phyloP scores from a whole-genome alignment of 2,113 vertebrate genomes.

The Phrynosoma platyrhinos region DNA sequence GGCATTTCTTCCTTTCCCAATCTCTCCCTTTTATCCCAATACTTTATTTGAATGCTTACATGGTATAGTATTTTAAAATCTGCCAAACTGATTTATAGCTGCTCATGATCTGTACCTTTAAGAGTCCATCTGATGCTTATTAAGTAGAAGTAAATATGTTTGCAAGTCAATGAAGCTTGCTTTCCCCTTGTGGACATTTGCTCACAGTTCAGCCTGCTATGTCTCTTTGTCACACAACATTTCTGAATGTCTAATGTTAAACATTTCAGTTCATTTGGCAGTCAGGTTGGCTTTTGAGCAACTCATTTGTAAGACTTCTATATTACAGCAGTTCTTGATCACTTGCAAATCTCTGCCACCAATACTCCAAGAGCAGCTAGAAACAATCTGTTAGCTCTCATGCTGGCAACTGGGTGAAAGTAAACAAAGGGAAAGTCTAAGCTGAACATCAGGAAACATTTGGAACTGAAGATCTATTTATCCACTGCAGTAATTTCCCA shows the following conservation, averaged over 20 bases:
- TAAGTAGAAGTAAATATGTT: not conserved
- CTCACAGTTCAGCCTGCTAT: not conserved
- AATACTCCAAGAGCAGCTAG: not conserved
- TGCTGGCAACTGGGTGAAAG: not conserved
- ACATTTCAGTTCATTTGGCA: not conserved
- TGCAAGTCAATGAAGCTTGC: not conserved
- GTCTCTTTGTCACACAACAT: conserved; percentile 2
- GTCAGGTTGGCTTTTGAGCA: not conserved
- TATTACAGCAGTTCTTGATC: not conserved
- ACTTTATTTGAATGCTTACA: not conserved
- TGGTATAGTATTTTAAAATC: not conserved
- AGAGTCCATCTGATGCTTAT: not conserved
- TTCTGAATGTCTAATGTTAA: not conserved
- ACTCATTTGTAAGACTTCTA: not conserved
- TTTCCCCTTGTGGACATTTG: not conserved
- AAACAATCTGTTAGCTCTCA: conserved; percentile 28
- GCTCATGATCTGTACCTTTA: not conserved
- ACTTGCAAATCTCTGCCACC: not conserved
- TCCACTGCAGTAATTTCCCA: not conserved
- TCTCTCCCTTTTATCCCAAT: not conserved
- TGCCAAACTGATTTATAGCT: not conserved
- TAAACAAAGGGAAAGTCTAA: not conserved
- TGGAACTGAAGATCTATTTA: not conserved
- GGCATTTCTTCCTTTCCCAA: not conserved
- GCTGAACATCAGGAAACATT: not conserved